Conservation (phyloP, 2,113 vertebrate species). For the Daphoenositta chrysoptera region DNA sequence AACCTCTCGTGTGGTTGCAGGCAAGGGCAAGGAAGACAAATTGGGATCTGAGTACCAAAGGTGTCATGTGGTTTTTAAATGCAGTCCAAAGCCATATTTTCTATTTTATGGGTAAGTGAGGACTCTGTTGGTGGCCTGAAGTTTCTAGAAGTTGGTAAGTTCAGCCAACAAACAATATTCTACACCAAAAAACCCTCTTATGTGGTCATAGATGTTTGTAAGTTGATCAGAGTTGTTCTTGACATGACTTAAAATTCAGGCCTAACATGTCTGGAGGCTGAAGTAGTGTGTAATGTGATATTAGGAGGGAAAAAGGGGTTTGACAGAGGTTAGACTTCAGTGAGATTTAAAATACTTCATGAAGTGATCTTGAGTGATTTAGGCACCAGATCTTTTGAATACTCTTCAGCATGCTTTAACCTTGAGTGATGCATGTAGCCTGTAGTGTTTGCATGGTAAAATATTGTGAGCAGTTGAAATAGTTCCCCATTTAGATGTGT, state of each 20-base stretch:
- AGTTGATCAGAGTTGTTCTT: not conserved
- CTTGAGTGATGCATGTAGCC: not conserved
- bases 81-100: not conserved
- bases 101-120: not conserved
- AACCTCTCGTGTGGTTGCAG: not conserved
- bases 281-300: not conserved
- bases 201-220: not conserved
- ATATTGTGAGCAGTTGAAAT: not conserved
- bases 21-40: not conserved
- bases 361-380: not conserved
- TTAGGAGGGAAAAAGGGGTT: accelerated
- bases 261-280: not conserved
- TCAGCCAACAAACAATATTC: not conserved
- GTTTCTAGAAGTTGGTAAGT: not conserved
- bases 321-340: not conserved
- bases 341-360: not conserved
- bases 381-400: not conserved
- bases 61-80: not conserved
- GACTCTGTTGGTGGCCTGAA: not conserved
- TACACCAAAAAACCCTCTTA: not conserved
- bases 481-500: not conserved
- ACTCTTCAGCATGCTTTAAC: not conserved
- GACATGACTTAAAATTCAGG: not conserved
- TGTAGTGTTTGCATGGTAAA: not conserved
- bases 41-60: not conserved